Conservation (phyloP, 2,113 vertebrate genomes). For the Pleuronectes platessa region DNA sequence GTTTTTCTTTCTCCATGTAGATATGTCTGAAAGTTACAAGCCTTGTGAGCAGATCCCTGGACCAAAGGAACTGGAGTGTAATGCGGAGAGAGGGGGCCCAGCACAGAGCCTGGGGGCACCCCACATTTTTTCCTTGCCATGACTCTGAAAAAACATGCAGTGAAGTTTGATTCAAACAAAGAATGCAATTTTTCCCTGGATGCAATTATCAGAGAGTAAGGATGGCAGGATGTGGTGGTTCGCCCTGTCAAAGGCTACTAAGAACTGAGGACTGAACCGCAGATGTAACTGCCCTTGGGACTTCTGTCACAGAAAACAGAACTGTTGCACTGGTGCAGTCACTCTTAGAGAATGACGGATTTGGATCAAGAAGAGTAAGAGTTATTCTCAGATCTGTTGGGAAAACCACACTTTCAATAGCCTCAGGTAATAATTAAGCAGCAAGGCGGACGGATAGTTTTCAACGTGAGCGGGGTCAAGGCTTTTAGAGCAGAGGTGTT, state of each 20-base stretch:
- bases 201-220: neutral
- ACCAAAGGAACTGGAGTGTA: neutral
- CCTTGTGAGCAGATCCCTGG: neutral
- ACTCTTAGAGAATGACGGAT: neutral
- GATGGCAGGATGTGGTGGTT: neutral
- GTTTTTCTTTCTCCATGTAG: no score
- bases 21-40: no score
- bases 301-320: neutral
- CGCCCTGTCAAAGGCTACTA: neutral
- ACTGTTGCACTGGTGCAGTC: neutral
- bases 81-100: neutral
- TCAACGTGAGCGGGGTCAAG: neutral
- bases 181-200: neutral
- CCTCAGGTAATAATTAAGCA: neutral
- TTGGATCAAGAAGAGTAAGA: neutral
- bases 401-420: neutral
- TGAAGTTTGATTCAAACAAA: neutral
- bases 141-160: neutral
- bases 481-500: neutral
- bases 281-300: no score
- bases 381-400: neutral
- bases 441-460: neutral
- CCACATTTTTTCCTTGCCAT: neutral
- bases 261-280: no score
- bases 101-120: neutral